Percentiles rank a stretch among this genome's conserved stretches.
These are phyloP conservation scores for Tubulanus polymorphus DNA, from an alignment of 2,888 invertebrate species.

Conservation along the genomic window DNA sequence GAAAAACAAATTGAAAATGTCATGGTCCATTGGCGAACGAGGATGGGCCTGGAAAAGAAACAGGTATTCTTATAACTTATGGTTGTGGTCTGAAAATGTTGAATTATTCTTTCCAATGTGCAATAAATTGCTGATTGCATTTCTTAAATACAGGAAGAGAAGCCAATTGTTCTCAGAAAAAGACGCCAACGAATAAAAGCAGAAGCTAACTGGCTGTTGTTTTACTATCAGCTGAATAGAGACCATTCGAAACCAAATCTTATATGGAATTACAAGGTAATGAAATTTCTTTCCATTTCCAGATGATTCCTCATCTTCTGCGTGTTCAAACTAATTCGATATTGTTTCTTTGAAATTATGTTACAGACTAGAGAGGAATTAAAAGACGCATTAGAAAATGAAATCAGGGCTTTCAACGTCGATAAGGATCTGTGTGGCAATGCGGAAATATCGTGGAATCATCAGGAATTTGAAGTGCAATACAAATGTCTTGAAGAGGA, in stretches of 20 bases:
- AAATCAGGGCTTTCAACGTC: slow-evolving; percentile 81
- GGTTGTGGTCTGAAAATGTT: not conserved
- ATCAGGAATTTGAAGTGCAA: slow-evolving; percentile 86
- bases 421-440: slow-evolving; percentile 74
- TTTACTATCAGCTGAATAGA: slow-evolving; percentile 91
- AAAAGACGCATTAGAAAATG: slow-evolving; percentile 84
- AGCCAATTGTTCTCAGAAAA: slow-evolving; percentile 87
- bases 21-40: slow-evolving; percentile 56
- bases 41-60: slow-evolving; percentile 52
- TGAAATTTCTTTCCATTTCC: not conserved
- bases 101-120: not conserved
- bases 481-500: slow-evolving; percentile 94
- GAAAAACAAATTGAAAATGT: slow-evolving; percentile 56
- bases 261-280: slow-evolving; percentile 96
- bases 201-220: slow-evolving; percentile 84
- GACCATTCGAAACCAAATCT: slow-evolving; percentile 95
- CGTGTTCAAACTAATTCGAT: not conserved
- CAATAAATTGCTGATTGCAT: not conserved
- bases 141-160: slow-evolving; percentile 30
- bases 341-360: not conserved
- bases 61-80: slow-evolving; percentile 25
- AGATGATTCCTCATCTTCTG: not conserved
- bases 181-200: slow-evolving; percentile 83
- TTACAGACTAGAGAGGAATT: slow-evolving; percentile 88
- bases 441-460: slow-evolving; percentile 89